Percentiles rank a stretch among this genome's conserved stretches.
Evolutionary conservation across 2,888 invertebrate genomes (phyloP).

Genomic region (Eupithecia abbreviata): DNA sequence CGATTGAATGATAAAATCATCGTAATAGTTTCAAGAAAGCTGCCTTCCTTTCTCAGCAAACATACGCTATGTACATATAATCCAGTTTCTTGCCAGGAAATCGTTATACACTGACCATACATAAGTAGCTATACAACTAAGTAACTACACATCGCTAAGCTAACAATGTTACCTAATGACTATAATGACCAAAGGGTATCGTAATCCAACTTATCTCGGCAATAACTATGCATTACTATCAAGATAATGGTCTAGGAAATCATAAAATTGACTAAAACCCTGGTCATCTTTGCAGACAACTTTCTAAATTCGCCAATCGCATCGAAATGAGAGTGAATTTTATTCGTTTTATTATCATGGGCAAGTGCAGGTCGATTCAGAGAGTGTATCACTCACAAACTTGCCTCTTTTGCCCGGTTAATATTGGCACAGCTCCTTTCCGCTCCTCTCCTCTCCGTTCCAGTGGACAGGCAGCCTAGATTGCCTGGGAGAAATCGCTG

Average conservation of each 20-base stretch:
- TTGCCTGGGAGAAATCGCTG: too few relatives aligned
- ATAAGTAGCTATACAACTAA: slow-evolving; percentile 6
- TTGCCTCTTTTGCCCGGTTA: too few relatives aligned
- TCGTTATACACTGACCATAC: slow-evolving; percentile 7
- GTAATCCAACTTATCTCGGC: slow-evolving; percentile 24
- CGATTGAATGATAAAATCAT: neutral
- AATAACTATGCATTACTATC: slow-evolving; percentile 26
- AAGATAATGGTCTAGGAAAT: slow-evolving; percentile 30
- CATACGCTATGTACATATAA: neutral
- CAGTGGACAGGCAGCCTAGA: too few relatives aligned
- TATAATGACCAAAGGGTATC: slow-evolving; percentile 20
- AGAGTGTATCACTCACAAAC: too few relatives aligned
- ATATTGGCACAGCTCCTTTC: too few relatives aligned
- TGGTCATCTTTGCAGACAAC: slow-evolving; percentile 26
- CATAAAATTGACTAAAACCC: slow-evolving; percentile 28
- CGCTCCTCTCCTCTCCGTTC: too few relatives aligned
- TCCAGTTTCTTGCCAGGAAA: slow-evolving; percentile 7
- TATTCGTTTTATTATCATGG: neutral
- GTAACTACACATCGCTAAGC: neutral
- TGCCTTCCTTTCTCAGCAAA: neutral
- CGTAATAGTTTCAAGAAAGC: neutral
- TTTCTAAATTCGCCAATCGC: slow-evolving; percentile 21
- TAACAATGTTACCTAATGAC: slow-evolving; percentile 18
- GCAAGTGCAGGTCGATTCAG: neutral
- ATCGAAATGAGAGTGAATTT: neutral